These are phyloP conservation scores for Dendropsophus ebraccatus DNA, from an alignment of 2,113 vertebrate genomes.

Conservation along the genomic window DNA sequence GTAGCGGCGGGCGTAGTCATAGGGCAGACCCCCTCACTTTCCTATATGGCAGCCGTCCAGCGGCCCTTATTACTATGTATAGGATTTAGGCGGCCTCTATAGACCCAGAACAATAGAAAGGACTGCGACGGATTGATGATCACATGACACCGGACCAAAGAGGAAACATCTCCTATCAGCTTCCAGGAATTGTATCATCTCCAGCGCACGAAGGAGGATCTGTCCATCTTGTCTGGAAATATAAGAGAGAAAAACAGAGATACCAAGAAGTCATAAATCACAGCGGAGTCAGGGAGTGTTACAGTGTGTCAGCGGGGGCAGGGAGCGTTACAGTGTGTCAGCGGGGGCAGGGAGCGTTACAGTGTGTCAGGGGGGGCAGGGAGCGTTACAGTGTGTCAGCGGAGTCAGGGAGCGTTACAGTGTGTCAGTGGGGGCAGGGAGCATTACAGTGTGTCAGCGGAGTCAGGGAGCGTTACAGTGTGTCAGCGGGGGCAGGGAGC, in stretches of 20 bases:
- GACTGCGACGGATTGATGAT: neutral
- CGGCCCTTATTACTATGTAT: neutral
- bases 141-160: neutral
- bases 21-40: neutral
- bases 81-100: neutral
- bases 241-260: neutral
- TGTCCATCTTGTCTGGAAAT: neutral
- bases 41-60: slow-evolving; percentile 2
- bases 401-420: too few relatives aligned
- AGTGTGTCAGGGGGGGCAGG: too few relatives aligned
- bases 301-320: neutral
- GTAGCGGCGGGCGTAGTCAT: neutral
- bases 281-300: neutral
- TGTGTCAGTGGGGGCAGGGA: too few relatives aligned
- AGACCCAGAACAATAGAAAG: neutral
- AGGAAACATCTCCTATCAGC: slow-evolving; percentile 8
- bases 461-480: too few relatives aligned
- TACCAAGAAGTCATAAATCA: neutral
- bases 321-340: too few relatives aligned
- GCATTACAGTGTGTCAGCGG: too few relatives aligned
- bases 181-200: slow-evolving; percentile 38
- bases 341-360: too few relatives aligned
- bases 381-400: too few relatives aligned
- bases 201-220: neutral
- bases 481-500: too few relatives aligned